Evolutionary conservation across 2,797 vertebrate genomes (phyloP), one percentile per base, ranked within the genome.

Genomic region (Parauchenoglanis ngamensis): DNA sequence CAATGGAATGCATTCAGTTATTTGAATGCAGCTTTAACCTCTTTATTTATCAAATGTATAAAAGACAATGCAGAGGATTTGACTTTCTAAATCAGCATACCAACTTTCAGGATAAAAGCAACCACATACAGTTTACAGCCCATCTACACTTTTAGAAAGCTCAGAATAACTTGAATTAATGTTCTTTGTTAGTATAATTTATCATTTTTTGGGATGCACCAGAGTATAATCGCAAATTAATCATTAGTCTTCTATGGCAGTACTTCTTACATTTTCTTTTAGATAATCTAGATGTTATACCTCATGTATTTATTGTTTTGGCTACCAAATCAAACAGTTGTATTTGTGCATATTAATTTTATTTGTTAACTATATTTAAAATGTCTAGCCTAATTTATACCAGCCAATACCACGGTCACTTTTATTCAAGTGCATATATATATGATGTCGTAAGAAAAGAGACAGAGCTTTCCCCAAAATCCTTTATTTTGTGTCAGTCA

Each of bases 1-100:
- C 31, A 79, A 25, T 46, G 81, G 11, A 67, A 52, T 81, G 28
- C 15, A 67, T 88, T 88, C 70, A 52, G 52, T 81, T 65, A 57
- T 75, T 81, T 52, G 17, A 75, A 61, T 81, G 54, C 23, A 80
- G 4, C n/a, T 84, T 84, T 73, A 44, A 73, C 68, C 54, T 70
- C 28, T 56, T 70, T 72, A 67, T 83, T 67, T 54, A 84, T 84
- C 25, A 84, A 44, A 44, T 46, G 25, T 44, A 59, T 23, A 11
- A n/a, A 57, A 15, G 61, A 12, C 31, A 59, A 28, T 67, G 4
- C 5, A 21, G 54, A 80, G 17, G 35, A 83, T 65, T 65, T 6
- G 25, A 68, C 28, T 54, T 82, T 4, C 35, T 23, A 31, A n/a
- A 49, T 68, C 23, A 65, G 40, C 59, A 46, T 12, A 61, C 1